Evolutionary conservation across 2,113 vertebrate genomes (phyloP).

Genomic region (Cepphus grylle): DNA sequence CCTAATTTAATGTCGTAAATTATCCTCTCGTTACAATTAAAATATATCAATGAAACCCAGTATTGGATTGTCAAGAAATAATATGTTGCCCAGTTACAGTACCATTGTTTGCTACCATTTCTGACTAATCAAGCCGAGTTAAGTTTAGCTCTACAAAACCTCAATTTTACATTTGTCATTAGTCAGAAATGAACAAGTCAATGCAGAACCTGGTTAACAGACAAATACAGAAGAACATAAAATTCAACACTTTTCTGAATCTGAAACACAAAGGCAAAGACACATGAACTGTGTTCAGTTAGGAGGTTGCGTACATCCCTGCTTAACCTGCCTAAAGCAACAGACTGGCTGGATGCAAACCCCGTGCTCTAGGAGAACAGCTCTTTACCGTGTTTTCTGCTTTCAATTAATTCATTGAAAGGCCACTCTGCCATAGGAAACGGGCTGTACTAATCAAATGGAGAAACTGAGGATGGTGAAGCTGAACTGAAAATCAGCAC

Average conservation of each 20-base stretch:
- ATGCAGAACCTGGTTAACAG: not conserved
- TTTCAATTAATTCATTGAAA: not conserved
- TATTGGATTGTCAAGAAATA: not conserved
- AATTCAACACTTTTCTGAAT: not conserved
- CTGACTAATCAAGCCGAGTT: not conserved
- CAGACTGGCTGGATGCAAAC: not conserved
- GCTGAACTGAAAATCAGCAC: constrained; percentile 39
- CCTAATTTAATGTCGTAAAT: not conserved
- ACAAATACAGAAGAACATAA: not conserved
- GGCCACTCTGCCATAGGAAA: constrained; percentile 21
- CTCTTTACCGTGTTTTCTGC: not conserved
- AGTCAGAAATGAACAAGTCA: not conserved
- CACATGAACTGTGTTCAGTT: not conserved
- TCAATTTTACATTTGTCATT: not conserved
- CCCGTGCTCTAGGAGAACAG: not conserved
- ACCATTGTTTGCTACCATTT: not conserved
- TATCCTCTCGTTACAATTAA: not conserved
- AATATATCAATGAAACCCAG: not conserved
- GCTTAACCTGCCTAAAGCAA: not conserved
- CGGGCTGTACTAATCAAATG: not conserved
- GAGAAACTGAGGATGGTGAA: constrained; percentile 30
- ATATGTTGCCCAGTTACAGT: not conserved
- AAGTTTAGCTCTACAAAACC: not conserved
- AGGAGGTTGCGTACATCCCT: not conserved
- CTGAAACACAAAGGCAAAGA: not conserved